Evolutionary conservation across 2,113 vertebrate species (phyloP), one percentile per base, ranked within the genome.

Genomic region (Camelus dromedarius): DNA sequence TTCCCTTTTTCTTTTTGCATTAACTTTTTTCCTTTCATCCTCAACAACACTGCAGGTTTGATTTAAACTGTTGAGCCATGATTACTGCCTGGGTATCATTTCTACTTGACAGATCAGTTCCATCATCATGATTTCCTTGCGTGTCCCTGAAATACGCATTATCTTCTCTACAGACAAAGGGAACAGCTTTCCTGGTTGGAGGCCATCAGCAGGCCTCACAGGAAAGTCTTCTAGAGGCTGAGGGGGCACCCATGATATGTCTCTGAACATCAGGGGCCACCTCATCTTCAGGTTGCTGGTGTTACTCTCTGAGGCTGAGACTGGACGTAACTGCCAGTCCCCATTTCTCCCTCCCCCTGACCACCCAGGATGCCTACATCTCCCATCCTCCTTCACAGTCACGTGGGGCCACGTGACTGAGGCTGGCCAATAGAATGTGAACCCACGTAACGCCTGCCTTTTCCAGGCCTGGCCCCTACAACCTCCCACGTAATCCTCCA

Each of bases 261-360:
- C 58, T 62, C 46, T 52, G 35, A 80, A 96, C 76, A 67, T 4
- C 8, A 54, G 24, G 15, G 35, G 35, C 46, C 35, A 42, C 13
- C 73, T 56, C 73, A 48, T n/a, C 48, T 38, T 11, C 20, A 24
- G 28, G 42, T 8, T 54, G 67, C 64, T 20, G 26, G 2, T 46
- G 9, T 8, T 15, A 22, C 3, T 11, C 60, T 64, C 7, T 5
- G 0, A 4, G 52, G n/a, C 42, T 13, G 10, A 58, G 4, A 38
- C 6, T 0, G 24, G 12, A n/a, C 2, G 26, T n/a, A 16, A 2
- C 1, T 12, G n/a, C 20, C 32, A 19, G 1, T 48, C 50, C 11
- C 30, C 38, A 26, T 52, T 24, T 77, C 54, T 22, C 32, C 15
- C 1, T 18, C 8, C 3, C 19, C 24, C 42, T 3, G 22, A 67